phyloP scores from a whole-genome alignment of 1,140 invertebrate genomes.

The Drosophila saltans region DNA sequence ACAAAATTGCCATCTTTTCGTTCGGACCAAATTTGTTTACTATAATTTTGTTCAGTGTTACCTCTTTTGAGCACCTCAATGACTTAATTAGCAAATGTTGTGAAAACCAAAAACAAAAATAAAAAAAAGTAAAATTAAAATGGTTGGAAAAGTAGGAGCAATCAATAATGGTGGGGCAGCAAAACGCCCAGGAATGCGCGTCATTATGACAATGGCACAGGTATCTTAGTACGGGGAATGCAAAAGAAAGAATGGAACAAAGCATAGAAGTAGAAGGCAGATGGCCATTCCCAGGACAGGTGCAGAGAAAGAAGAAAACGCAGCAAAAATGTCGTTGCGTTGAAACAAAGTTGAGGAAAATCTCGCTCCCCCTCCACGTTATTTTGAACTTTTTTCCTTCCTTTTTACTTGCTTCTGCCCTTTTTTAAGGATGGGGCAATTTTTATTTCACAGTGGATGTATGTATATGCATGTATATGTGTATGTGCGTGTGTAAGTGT shows the following conservation, averaged over 20 bases:
- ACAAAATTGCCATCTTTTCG: too few relatives aligned
- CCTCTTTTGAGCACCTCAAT: constrained; percentile 14
- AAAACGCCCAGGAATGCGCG: constrained; percentile 59
- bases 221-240: constrained; percentile 12
- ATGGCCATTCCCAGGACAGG: neutral
- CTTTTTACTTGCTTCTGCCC: constrained; percentile 33
- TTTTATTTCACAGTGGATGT: constrained; percentile 60
- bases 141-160: constrained; percentile 41
- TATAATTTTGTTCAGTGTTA: constrained; percentile 19
- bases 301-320: constrained; percentile 9
- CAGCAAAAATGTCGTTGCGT: constrained; percentile 49
- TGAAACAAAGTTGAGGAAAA: constrained; percentile 71
- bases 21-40: neutral
- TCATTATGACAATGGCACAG: constrained; percentile 68
- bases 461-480: constrained; percentile 39
- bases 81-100: constrained; percentile 66
- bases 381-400: constrained; percentile 48
- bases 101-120: constrained; percentile 4
- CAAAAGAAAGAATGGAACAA: neutral
- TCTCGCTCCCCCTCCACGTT: constrained; percentile 15
- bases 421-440: constrained; percentile 47
- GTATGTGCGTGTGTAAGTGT: constrained; percentile 11
- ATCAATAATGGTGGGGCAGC: constrained; percentile 41
- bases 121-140: neutral
- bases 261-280: neutral